phyloP scores from a whole-genome alignment of 2,888 invertebrate species.

The Orgyia antiqua region DNA sequence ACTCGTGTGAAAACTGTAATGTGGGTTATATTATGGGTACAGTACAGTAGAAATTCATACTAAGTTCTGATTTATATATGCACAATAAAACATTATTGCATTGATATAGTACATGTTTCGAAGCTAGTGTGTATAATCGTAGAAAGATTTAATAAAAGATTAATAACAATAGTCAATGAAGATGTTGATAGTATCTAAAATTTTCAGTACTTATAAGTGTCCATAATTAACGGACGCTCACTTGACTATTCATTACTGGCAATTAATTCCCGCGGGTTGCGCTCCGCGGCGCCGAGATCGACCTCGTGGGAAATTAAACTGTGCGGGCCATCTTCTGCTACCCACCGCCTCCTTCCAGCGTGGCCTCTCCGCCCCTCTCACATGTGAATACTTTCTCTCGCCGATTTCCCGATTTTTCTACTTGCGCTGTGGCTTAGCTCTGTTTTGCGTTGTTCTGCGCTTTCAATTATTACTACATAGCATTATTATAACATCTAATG shows the following conservation, averaged over 20 bases:
- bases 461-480: no score
- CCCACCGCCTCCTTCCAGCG: slow-evolving; percentile 46
- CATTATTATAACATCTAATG: no score
- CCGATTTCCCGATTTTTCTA: slow-evolving; percentile 62
- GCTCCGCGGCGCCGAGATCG: slow-evolving; percentile 74
- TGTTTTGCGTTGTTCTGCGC: no score
- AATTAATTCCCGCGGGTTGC: slow-evolving; percentile 77
- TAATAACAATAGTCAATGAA: slow-evolving; percentile 6
- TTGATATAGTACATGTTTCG: background rate
- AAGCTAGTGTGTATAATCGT: no score
- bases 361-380: slow-evolving; percentile 46
- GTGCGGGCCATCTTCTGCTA: slow-evolving; percentile 70
- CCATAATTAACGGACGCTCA: slow-evolving; percentile 74
- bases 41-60: slow-evolving; percentile 32
- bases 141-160: background rate
- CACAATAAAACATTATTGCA: no score
- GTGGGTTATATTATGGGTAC: slow-evolving; percentile 42
- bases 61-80: slow-evolving; percentile 20
- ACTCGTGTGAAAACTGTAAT: slow-evolving; percentile 64
- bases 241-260: slow-evolving; percentile 78
- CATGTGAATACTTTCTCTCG: slow-evolving; percentile 71
- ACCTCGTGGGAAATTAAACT: slow-evolving; percentile 79
- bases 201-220: slow-evolving; percentile 38
- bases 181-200: slow-evolving; percentile 20
- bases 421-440: slow-evolving; percentile 29